Base-by-base conservation (phyloP, 2,888 invertebrate genomes). In the Lutraria lutraria region DNA sequence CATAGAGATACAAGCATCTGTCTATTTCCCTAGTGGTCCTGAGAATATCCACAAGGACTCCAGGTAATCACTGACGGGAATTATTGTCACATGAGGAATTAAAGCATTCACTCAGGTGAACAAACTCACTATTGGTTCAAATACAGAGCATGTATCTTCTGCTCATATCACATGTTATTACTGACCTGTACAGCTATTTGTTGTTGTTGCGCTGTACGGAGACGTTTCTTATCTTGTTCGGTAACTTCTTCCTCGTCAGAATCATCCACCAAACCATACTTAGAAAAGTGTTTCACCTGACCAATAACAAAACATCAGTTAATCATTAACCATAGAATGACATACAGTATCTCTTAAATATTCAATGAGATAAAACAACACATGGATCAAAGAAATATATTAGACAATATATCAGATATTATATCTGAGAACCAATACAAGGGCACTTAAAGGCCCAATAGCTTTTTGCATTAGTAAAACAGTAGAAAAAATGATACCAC, bases 271-370 rank as follows among this genome's bases (percentile, higher is more conserved):
- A 98, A 97, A 0, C 98, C 98, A 96, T 99, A 99, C 95, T 99
- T 99, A 25, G 99, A 99, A 97, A 99, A 99, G 97, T 99, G 99
- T 88, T 98, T 98, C 81, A 98, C 98, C 98, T 98, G 95, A 13
- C 93, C 91, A 10, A 72, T 43, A 80, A 52, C 81, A 83, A 72
- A 21, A 56, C 56, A 15, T 56, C 3, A 56, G 3, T 19, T 6
- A 56, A 56, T 56, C 19, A 21, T 19, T 21, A 56, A 13, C 56
- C 21, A 56, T 56, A 56, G 56, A 56, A 43, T 43, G 43, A 43
- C 2, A 43, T 4, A 2, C 43, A 43, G 4, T 8, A 43, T 43
- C 43, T 43, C 43, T 43, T 43, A 43, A 43, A 43, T 43, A 43
- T 43, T 43, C 43, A 43, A 43, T 43, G 43, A 4, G 8, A 43